phyloP scores from a whole-genome alignment of 2,797 vertebrate species.

The Pipistrellus pipistrellus region DNA sequence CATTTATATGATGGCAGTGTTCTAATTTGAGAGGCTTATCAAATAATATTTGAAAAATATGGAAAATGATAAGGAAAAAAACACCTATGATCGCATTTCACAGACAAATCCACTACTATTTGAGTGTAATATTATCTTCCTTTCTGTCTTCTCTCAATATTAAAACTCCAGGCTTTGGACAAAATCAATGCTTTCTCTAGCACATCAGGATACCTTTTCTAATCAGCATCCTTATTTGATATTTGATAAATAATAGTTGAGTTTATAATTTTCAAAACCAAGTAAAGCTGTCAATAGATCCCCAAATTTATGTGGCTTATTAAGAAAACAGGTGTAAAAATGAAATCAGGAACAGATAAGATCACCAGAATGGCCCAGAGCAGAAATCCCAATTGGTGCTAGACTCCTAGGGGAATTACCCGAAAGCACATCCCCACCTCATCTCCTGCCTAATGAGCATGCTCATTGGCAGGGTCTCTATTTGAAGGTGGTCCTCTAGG shows the following conservation, averaged over 20 bases:
- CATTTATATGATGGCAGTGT: background rate
- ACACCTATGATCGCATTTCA: background rate
- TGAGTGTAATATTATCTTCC: background rate
- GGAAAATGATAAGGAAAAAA: background rate
- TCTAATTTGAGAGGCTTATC: conserved; percentile 18
- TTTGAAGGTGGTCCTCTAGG: background rate
- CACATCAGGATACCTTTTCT: conserved; percentile 2
- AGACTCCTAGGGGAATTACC: background rate
- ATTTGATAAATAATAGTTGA: conserved; percentile 7
- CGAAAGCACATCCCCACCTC: background rate
- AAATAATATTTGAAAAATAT: background rate
- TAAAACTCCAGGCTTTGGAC: background rate
- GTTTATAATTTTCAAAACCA: conserved; percentile 58
- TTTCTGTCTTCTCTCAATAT: background rate
- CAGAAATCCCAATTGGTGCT: background rate
- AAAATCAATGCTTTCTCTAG: background rate
- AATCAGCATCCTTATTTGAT: conserved; percentile 13
- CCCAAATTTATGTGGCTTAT: background rate
- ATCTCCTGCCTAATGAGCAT: background rate
- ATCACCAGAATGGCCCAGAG: background rate
- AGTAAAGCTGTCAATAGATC: background rate
- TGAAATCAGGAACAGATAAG: background rate
- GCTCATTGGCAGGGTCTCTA: background rate
- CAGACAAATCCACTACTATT: background rate
- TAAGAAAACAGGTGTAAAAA: background rate